These are phyloP conservation scores for Drosophila formosana DNA, from an alignment of 2,888 invertebrate genomes.

Conservation along the genomic window DNA sequence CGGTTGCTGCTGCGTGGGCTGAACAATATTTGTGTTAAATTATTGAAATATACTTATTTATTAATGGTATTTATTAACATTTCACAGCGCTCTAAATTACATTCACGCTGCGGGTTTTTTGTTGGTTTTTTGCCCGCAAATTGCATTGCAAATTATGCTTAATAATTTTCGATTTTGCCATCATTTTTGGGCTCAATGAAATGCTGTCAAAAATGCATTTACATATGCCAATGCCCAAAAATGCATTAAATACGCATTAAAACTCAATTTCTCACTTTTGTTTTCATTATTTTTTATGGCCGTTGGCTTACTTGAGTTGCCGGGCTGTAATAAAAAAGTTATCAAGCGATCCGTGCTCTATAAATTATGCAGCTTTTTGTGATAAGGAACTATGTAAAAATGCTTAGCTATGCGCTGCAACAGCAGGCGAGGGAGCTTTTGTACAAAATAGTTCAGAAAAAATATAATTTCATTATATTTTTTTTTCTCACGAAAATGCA, in stretches of 20 bases:
- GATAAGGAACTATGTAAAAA: conserved; percentile 9
- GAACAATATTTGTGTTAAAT: conserved; percentile 26
- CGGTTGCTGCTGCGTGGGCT: conserved; percentile 37
- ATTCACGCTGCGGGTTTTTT: conserved; percentile 20
- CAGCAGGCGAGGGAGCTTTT: not conserved
- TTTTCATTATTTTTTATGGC: conserved; percentile 39
- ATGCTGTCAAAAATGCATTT: conserved; percentile 63
- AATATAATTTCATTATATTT: too few relatives aligned
- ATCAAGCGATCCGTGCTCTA: conserved; percentile 3
- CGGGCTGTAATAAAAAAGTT: conserved; percentile 11
- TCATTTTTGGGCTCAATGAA: conserved; percentile 54
- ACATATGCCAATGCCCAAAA: conserved; percentile 57
- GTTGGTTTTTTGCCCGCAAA: conserved; percentile 12
- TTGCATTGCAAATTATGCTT: conserved; percentile 56
- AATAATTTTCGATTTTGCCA: conserved; percentile 21
- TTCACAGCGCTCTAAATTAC: conserved; percentile 27
- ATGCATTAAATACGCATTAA: conserved; percentile 50
- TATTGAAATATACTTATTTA: conserved; percentile 25
- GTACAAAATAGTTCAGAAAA: not conserved
- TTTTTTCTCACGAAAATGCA: too few relatives aligned
- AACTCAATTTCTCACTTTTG: conserved; percentile 47
- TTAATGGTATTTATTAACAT: conserved; percentile 23
- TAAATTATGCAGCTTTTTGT: conserved; percentile 12
- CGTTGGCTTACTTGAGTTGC: conserved; percentile 15
- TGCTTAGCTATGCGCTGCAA: not conserved